phyloP scores from a whole-genome alignment of 2,888 invertebrate species.

The Xestia ashworthii region DNA sequence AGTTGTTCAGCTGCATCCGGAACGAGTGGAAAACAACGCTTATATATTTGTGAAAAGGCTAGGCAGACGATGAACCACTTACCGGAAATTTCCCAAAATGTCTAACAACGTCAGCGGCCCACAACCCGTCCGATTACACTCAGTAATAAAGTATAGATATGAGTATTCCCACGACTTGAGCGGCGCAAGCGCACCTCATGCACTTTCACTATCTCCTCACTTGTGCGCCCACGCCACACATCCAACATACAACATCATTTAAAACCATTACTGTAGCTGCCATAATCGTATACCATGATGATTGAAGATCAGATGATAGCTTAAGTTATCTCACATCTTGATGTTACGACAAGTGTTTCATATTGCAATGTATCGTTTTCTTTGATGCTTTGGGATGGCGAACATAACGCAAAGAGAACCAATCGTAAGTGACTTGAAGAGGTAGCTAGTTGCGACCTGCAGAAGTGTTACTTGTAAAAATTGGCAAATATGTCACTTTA shows the following conservation, averaged over 20 bases:
- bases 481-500: not conserved
- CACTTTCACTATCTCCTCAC: slow-evolving; percentile 58
- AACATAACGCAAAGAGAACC: no score
- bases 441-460: not conserved
- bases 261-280: slow-evolving; percentile 3
- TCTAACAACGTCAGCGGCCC: not conserved
- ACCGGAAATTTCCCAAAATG: slow-evolving; percentile 6
- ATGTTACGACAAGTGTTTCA: not conserved
- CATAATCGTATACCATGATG: not conserved
- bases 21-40: not conserved
- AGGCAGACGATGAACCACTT: not conserved
- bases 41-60: not conserved
- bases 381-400: not conserved
- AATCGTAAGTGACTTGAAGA: not conserved
- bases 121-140: slow-evolving; percentile 28
- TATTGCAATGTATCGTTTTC: not conserved
- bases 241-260: slow-evolving; percentile 2
- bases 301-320: not conserved
- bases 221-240: slow-evolving; percentile 25
- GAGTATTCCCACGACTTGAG: slow-evolving; percentile 47
- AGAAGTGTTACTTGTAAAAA: not conserved
- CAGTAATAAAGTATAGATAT: slow-evolving; percentile 46
- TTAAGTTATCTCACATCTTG: not conserved
- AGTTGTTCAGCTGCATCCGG: not conserved
- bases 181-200: slow-evolving; percentile 25